Conservation (phyloP, 2,113 vertebrate species). For the Colossoma macropomum region DNA sequence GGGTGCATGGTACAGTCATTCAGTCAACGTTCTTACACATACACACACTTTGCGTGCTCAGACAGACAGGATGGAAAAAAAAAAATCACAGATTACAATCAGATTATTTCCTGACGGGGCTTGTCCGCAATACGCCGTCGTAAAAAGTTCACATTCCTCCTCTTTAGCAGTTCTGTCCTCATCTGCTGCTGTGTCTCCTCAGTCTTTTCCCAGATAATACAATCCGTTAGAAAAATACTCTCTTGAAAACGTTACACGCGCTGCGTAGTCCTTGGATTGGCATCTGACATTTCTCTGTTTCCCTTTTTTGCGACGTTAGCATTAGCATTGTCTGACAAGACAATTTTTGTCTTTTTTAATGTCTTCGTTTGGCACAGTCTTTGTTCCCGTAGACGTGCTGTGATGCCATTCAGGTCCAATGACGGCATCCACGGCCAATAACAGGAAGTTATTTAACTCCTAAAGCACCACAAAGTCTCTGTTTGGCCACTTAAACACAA, state of each 20-base stretch:
- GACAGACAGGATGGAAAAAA: neutral
- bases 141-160: neutral
- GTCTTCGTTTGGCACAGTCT: neutral
- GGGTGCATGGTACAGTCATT: neutral
- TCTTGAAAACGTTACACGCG: neutral
- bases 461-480: constrained; percentile 17
- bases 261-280: neutral
- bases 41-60: neutral
- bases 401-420: neutral
- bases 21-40: neutral
- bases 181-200: neutral
- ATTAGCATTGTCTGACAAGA: no score
- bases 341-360: neutral
- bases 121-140: neutral
- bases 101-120: constrained; percentile 3
- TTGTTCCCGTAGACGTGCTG: neutral
- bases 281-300: neutral
- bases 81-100: constrained; percentile 3
- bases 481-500: neutral
- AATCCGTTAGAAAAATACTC: constrained; percentile 48
- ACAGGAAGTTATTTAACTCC: neutral
- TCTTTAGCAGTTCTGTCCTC: neutral
- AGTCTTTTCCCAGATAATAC: neutral
- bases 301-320: no score
- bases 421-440: neutral